phyloP scores from a whole-genome alignment of 2,888 invertebrate species.

The Cheiracanthium punctorium region DNA sequence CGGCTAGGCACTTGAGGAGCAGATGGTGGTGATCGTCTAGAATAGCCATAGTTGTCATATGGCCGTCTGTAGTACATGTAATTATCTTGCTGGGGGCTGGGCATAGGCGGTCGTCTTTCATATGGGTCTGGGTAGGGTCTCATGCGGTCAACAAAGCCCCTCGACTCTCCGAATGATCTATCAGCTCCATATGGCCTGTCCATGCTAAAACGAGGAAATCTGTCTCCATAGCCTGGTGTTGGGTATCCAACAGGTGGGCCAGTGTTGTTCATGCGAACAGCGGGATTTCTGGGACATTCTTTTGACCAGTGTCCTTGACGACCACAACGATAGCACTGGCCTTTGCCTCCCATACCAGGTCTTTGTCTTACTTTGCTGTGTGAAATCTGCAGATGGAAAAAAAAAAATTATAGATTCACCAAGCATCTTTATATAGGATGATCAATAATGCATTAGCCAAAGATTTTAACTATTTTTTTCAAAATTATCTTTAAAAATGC shows the following conservation, averaged over 20 bases:
- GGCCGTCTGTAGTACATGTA: slow-evolving; percentile 71
- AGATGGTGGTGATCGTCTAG: slow-evolving; percentile 63
- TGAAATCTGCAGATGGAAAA: slow-evolving; percentile 53
- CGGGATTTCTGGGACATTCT: slow-evolving; percentile 64
- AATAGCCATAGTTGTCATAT: slow-evolving; percentile 56
- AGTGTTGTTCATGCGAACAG: slow-evolving; percentile 52
- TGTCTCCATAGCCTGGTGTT: slow-evolving; percentile 41
- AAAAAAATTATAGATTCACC: not conserved
- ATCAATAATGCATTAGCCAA: too few relatives aligned
- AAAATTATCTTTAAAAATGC: too few relatives aligned
- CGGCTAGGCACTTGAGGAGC: slow-evolving; percentile 44
- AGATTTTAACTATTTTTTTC: too few relatives aligned
- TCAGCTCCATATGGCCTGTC: slow-evolving; percentile 64
- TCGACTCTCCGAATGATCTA: slow-evolving; percentile 49
- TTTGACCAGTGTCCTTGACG: slow-evolving; percentile 92
- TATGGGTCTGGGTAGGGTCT: slow-evolving; percentile 73
- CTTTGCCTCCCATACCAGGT: slow-evolving; percentile 97
- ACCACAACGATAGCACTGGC: slow-evolving; percentile 93
- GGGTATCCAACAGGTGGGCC: slow-evolving; percentile 61
- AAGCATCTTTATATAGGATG: too few relatives aligned
- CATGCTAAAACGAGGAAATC: slow-evolving; percentile 54
- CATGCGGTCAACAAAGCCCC: slow-evolving; percentile 70
- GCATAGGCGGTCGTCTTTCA: slow-evolving; percentile 71
- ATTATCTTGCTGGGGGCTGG: slow-evolving; percentile 60
- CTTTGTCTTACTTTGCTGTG: slow-evolving; percentile 91